These are phyloP conservation scores for Torymus aiolomorphi DNA, from an alignment of 2,888 invertebrate genomes.

Conservation along the genomic window DNA sequence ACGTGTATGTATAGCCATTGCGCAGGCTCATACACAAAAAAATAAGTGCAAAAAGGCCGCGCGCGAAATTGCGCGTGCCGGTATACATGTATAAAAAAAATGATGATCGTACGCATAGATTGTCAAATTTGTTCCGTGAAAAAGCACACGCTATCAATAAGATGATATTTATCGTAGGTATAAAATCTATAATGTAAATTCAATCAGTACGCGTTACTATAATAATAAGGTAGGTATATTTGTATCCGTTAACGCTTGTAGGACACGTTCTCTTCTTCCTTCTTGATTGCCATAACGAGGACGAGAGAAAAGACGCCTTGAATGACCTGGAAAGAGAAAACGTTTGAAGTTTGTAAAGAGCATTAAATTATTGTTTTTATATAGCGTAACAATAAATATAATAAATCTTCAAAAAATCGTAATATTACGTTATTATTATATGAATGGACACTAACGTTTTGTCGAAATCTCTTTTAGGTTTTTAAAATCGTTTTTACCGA, in stretches of 20 bases:
- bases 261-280: constrained; percentile 82
- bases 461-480: too few species aligned
- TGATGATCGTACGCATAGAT: too few species aligned
- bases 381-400: too few species aligned
- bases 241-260: constrained; percentile 74
- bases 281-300: constrained; percentile 85
- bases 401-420: too few species aligned
- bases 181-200: constrained; percentile 11
- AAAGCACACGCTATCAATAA: not conserved
- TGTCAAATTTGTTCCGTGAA: too few species aligned
- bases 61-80: not conserved
- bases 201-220: not conserved
- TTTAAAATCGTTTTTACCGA: too few species aligned
- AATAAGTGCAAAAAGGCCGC: not conserved
- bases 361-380: too few species aligned
- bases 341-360: constrained; percentile 22
- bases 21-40: not conserved
- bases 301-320: constrained; percentile 84
- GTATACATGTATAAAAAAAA: constrained; percentile 2
- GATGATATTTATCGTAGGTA: constrained; percentile 25
- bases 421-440: too few species aligned
- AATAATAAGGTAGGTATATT: too few species aligned
- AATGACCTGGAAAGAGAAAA: constrained; percentile 78
- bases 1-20: too few species aligned
- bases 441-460: too few species aligned